Evolutionary conservation across 2,113 vertebrate species (phyloP), one percentile per base, ranked within the genome.

Genomic region (Mormyrus iriodes): DNA sequence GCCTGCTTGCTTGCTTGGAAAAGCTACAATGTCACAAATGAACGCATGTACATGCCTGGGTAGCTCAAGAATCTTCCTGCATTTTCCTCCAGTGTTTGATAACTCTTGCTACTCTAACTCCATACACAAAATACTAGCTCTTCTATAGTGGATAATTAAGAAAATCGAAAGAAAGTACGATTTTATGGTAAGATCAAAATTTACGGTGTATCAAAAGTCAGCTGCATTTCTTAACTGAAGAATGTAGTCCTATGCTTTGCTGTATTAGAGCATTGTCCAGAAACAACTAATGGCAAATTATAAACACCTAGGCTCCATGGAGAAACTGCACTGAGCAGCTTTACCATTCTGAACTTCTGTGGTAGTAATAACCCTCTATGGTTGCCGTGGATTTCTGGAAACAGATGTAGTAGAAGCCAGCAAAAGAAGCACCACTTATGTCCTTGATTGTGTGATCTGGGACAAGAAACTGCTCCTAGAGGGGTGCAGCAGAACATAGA

Each of bases 371-470:
- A 53, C 98, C 98, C 95, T 99, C 98, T 90, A 99, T 98, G 92
- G 97, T 98, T 79, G 98, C 98, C 51, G 98, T 98, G 84, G 98
- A 99, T 94, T 99, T 99, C 96, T 99, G 98, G 95, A 99, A 99
- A 95, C 98, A 99, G 96, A 99, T 99, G 95, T 99, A 99, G 95
- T 99, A 99, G 96, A 99, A 99, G 88, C 98, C 98, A 46, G 98
- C 98, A 90, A 99, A 99, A 93, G 98, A 99, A 94, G 98, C 98
- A n/a, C 98, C 98, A 0, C 98, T 99, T 94, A 99, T 99, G 94
- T 99, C 98, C 96, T 99, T 99, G 95, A 99, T 99, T 2, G 98
- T 99, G 94, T 99, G 98, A 94, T 99, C 98, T 17, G 98, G 98
- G 85, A 99, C 98, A 48, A 99, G 93, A 93, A 99, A 99, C 95